A percentile compares a stretch with the other conserved stretches of the same genome.
Conservation (phyloP, 2,113 vertebrate species). For the Protobothrops mucrosquamatus region DNA sequence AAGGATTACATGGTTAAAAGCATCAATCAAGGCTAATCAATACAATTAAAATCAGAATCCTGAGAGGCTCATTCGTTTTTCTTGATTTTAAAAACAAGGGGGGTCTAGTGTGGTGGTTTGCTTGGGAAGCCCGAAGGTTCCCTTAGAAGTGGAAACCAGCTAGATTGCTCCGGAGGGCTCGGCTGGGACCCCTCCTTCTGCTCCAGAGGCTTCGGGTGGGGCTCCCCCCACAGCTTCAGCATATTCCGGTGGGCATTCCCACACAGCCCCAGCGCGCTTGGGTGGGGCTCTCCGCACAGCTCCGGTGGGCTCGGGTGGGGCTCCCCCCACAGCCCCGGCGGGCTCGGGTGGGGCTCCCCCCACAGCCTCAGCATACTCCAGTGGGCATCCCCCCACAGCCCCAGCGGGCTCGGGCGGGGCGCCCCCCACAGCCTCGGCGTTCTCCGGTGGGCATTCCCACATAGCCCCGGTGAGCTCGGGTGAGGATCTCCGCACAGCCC, state of each 20-base stretch:
- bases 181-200: background rate
- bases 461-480: background rate
- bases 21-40: background rate
- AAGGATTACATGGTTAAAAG: background rate
- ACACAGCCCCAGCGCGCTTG: background rate
- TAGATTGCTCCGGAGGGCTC: background rate
- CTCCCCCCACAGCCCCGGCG: background rate
- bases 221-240: background rate
- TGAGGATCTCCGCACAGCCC: background rate
- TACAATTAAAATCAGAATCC: background rate
- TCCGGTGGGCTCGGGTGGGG: too few species aligned
- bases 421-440: fast-evolving
- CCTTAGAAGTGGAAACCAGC: background rate
- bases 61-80: background rate
- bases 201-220: background rate
- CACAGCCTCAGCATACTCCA: background rate
- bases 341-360: background rate
- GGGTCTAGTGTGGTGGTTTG: background rate
- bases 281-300: background rate
- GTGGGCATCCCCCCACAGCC: background rate
- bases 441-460: background rate
- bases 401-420: background rate
- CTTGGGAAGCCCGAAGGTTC: background rate
- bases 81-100: background rate
- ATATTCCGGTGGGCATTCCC: too few species aligned